Evolutionary conservation across 2,797 vertebrate genomes (phyloP), one percentile per base, ranked within the genome.

Genomic region (Coilia nasus): DNA sequence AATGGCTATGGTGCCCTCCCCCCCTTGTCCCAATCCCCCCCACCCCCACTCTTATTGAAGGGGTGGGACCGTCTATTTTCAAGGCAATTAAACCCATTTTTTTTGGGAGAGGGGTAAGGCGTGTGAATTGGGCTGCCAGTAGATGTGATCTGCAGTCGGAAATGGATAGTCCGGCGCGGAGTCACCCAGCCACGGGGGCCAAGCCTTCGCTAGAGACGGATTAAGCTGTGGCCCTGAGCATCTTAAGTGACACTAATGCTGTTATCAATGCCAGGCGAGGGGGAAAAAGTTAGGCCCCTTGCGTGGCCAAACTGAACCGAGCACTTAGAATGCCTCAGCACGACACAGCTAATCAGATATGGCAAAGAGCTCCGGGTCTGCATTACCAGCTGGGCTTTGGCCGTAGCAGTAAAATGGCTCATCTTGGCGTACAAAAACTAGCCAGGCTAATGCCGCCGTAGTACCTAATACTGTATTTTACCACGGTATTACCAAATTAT

Each of bases 61-160:
- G 91, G 93, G 93, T 94, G 93, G 93, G 93, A 92, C 92, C 86
- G 88, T 91, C 91, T 86, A 92, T 94, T 95, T 95, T 93, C 89
- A 54, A 94, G 92, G 89, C 92, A 92, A 94, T 94, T 93, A 92
- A 93, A 92, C 90, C 78, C 88, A 89, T 86, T 92, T 93, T 88
- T 91, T 92, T 91, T 88, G 87, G 87, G 89, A 88, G 90, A 84
- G 83, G 83, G 60, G 83, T 0, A n/a, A 81, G 84, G 67, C 82
- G 64, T 19, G 47, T 41, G 21, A 71, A 31, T 75, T 64, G 88
- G 54, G 81, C 83, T 85, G 86, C 83, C 88, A 88, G 86, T 82
- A 83, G 87, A 41, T 9, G 25, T 19, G 67, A 41, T 5, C 6
- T 12, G 19, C 28, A 4, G 28, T 35, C 31, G 31, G 28, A 41